Evolutionary conservation across 2,888 invertebrate species (phyloP).

Genomic region (Lutraria lutraria): DNA sequence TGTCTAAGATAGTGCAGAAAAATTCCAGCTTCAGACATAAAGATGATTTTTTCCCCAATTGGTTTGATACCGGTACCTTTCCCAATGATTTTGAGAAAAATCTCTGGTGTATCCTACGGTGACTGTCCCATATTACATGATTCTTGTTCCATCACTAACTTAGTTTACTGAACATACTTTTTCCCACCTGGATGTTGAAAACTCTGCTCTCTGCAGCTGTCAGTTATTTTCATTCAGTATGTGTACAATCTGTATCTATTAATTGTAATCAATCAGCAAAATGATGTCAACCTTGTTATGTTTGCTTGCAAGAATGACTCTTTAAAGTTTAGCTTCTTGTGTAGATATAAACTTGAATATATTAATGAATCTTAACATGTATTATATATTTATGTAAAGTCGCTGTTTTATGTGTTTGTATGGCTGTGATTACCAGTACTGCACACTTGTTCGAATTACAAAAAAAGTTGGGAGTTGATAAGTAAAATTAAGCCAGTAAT

Average conservation of each 20-base stretch:
- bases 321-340: background rate
- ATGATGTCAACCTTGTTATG: background rate
- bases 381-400: slow-evolving; percentile 17
- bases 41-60: no score
- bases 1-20: no score
- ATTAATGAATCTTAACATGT: background rate
- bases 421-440: background rate
- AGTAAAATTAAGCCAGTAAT: background rate
- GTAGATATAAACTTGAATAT: background rate
- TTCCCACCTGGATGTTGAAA: background rate
- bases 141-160: no score
- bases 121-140: no score
- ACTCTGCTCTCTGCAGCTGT: background rate
- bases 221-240: background rate
- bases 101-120: background rate
- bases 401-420: background rate
- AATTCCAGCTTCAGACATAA: no score
- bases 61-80: background rate
- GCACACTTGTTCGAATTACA: background rate
- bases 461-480: background rate
- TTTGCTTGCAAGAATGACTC: background rate
- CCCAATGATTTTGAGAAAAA: background rate
- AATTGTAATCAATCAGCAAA: background rate
- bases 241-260: background rate
- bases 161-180: background rate